Percentiles rank a stretch among this genome's conserved stretches.
Conservation (phyloP, 2,888 invertebrate genomes). For the Boloria selene region DNA sequence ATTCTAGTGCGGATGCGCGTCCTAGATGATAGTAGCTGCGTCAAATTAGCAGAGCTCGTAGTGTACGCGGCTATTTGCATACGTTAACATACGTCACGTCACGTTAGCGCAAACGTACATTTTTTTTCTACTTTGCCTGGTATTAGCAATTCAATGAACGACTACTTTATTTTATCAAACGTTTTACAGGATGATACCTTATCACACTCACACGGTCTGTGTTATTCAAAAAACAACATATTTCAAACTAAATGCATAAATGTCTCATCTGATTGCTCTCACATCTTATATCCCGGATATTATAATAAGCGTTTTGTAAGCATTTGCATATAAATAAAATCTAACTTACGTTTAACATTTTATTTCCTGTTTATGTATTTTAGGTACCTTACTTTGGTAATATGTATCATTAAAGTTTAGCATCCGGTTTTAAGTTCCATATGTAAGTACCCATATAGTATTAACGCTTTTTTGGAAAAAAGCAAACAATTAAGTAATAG, state of each 20-base stretch:
- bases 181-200: neutral
- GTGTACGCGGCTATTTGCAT: slow-evolving; percentile 46
- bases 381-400: too few relatives aligned
- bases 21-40: slow-evolving; percentile 61
- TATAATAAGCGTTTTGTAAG: too few relatives aligned
- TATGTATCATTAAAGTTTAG: too few relatives aligned
- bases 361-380: too few relatives aligned
- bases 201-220: too few relatives aligned
- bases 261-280: too few relatives aligned
- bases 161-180: slow-evolving; percentile 12
- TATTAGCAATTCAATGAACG: slow-evolving; percentile 25
- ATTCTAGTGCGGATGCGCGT: slow-evolving; percentile 64
- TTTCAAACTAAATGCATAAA: too few relatives aligned
- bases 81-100: slow-evolving; percentile 28
- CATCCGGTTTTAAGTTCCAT: too few relatives aligned
- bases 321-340: too few relatives aligned
- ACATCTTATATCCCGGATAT: too few relatives aligned
- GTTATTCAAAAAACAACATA: too few relatives aligned
- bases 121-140: slow-evolving; percentile 35
- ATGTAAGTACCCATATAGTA: neutral
- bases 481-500: neutral
- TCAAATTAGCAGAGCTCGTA: slow-evolving; percentile 47
- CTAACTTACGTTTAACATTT: too few relatives aligned
- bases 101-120: slow-evolving; percentile 26
- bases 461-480: neutral